These are phyloP conservation scores for Tenebrosternarchus preto DNA, from an alignment of 2,113 vertebrate genomes.

Conservation along the genomic window DNA sequence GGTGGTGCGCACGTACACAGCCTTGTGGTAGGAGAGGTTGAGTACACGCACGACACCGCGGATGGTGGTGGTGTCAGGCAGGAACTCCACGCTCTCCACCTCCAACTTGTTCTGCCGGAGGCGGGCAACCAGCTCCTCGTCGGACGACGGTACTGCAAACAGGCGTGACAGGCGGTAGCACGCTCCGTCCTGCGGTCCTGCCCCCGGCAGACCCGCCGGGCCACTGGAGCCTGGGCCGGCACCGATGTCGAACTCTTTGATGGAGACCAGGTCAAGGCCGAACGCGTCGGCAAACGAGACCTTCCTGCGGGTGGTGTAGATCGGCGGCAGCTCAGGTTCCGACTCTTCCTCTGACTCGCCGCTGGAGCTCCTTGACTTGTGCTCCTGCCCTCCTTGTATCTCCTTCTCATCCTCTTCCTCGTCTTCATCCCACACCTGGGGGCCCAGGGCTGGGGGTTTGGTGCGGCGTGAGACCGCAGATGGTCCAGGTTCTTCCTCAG, in stretches of 20 bases:
- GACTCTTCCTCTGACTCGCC: conserved; percentile 74
- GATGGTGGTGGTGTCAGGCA: conserved; percentile 79
- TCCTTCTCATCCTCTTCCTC: conserved; percentile 52
- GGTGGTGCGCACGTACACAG: conserved; percentile 82
- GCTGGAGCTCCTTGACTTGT: conserved; percentile 70
- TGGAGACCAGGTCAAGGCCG: conserved; percentile 90
- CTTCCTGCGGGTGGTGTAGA: conserved; percentile 75
- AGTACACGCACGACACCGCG: conserved; percentile 86
- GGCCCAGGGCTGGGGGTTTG: conserved; percentile 71
- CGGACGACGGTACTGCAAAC: conserved; percentile 79
- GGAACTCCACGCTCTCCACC: conserved; percentile 82
- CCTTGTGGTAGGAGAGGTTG: conserved; percentile 89
- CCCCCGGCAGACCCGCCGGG: conserved; percentile 52
- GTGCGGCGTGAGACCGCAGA: conserved; percentile 70
- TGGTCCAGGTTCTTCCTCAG: conserved; percentile 67
- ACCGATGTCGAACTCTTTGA: conserved; percentile 88
- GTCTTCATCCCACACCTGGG: conserved; percentile 65
- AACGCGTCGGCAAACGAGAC: conserved; percentile 97
- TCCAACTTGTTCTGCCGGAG: conserved; percentile 81
- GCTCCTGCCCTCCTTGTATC: conserved; percentile 58
- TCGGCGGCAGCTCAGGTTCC: conserved; percentile 68
- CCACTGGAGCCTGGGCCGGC: conserved; percentile 62
- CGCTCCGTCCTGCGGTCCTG: conserved; percentile 67
- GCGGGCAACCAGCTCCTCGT: conserved; percentile 79
- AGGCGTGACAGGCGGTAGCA: conserved; percentile 81